Base-by-base conservation (phyloP, 1,140 invertebrate genomes). In the Drosophila melanica region DNA sequence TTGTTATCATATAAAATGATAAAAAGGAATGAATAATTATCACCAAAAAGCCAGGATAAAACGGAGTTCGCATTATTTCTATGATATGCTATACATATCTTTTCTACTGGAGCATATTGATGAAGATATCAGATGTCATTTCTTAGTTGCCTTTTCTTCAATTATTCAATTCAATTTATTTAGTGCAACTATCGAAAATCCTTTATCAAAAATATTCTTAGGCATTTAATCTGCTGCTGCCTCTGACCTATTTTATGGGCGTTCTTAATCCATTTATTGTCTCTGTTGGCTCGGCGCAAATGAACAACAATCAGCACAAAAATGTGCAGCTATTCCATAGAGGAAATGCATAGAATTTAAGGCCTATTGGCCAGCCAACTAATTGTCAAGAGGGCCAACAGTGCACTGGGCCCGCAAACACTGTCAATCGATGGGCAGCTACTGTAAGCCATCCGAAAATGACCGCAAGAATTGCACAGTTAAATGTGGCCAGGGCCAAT, bases 401-500 rank as follows among this genome's bases (percentile, higher is more conserved):
- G 20, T 42, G 39, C 54, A 12, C 16, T 20, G 44, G 44, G 10
- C 16, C 7, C 42, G 11, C 18, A 14, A 33, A 23, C n/a, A 23
- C 11, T 37, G 14, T 10, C 30, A 30, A 14, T 60, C 11, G 16
- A 37, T 27, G 27, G 6, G 27, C 33, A n/a, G 27, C 18, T 33
- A 27, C 6, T n/a, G 14, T n/a, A 12, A 41, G 18, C 23, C 23
- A 11, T 23, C 11, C 16, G 37, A 45, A 54, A 51, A 30, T 30
- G 23, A 33, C 53, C 66, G n/a, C 58, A 37, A 45, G 4, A 54
- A 69, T 75, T 63, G 20, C 20, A 55, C 48, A 77, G 68, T 66
- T 62, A 65, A 75, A 75, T 81, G 67, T 65, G 50, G 60, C 57
- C 50, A 44, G 47, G 41, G 30, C 44, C 60, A 37, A 53, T 68